Evolutionary conservation across 2,888 invertebrate species (phyloP), one percentile per base, ranked within the genome.

Genomic region (Halocaridina rubra): DNA sequence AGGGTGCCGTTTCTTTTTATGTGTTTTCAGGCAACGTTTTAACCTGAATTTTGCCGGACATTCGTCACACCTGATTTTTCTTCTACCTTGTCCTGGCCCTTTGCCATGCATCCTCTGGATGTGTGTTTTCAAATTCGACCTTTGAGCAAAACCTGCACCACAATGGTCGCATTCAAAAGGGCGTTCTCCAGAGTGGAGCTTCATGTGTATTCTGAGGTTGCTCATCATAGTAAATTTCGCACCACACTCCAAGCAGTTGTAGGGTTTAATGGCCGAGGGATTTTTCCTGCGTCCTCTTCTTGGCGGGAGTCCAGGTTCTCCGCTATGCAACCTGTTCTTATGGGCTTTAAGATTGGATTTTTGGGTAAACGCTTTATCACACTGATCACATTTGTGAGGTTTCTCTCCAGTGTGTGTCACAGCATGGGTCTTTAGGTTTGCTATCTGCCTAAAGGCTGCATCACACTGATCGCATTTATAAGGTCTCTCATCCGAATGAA

Each of bases 361-460:
- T 32, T 88, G 88, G n/a, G 88, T 88, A 77, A 88, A 88, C 16
- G 88, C 88, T 74, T 88, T 88, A 46, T 88, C 88, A 67, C 88
- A 88, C 81, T 82, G 84, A 59, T 88, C 88, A 64, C 88, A 88
- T 32, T 88, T 80, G 32, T 88, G 88, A 29, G 88, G 88, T 57
- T 86, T 71, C 72, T 88, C 88, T 27, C 88, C 88, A 33, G 88
- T 88, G 81, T 88, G 88, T 16, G 88, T 88, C n/a, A 88, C 88
- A 59, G 86, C 86, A 69, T 88, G 88, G 22, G 88, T 88, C 74
- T 88, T 88, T 46, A 88, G 64, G 79, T 88, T 88, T 13, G 88
- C 88, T 57, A 88, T 82, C 59, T 88, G 88, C 29, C 88, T 61
- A 72, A 88, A 88, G 24, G 88, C 86, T 33, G 85, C 86, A 32